Conservation (phyloP, 2,113 vertebrate species). For the Pachypanchax playfairii region DNA sequence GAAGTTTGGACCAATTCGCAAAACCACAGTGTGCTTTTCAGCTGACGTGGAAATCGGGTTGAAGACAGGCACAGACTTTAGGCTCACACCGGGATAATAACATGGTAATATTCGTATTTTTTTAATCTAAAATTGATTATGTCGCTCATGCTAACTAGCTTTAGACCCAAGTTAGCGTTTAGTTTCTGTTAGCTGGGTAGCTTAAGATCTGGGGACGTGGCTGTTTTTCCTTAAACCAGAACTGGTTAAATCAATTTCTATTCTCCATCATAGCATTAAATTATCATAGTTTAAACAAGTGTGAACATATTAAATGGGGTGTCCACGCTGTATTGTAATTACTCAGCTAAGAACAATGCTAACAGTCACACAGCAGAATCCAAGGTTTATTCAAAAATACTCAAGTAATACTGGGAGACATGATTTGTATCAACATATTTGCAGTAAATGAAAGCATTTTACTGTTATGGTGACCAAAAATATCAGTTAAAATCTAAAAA, state of each 20-base stretch:
- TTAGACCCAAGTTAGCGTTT: conserved; percentile 1
- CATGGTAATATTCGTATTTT: conserved; percentile 68
- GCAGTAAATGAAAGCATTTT: background rate
- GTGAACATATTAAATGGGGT: background rate
- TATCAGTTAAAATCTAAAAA: too few relatives aligned
- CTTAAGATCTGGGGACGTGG: conserved; percentile 71
- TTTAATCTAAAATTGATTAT: background rate
- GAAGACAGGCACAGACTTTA: conserved; percentile 29
- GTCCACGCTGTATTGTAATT: background rate
- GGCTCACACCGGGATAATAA: conserved; percentile 31
- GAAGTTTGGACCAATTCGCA: conserved; percentile 44
- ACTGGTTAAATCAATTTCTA: background rate
- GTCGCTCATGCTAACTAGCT: background rate
- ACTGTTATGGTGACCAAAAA: too few relatives aligned
- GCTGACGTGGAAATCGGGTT: conserved; percentile 56
- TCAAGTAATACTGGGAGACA: too few relatives aligned
- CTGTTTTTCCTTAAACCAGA: conserved; percentile 6
- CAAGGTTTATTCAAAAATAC: too few relatives aligned
- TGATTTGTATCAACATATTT: too few relatives aligned
- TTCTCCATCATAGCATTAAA: accelerated
- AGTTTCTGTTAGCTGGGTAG: conserved; percentile 33
- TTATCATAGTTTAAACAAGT: background rate
- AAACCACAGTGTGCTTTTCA: conserved; percentile 4
- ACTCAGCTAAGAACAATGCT: background rate
- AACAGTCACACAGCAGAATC: background rate